Base-by-base conservation (phyloP, 1,140 invertebrate genomes). In the Dreissena polymorpha region DNA sequence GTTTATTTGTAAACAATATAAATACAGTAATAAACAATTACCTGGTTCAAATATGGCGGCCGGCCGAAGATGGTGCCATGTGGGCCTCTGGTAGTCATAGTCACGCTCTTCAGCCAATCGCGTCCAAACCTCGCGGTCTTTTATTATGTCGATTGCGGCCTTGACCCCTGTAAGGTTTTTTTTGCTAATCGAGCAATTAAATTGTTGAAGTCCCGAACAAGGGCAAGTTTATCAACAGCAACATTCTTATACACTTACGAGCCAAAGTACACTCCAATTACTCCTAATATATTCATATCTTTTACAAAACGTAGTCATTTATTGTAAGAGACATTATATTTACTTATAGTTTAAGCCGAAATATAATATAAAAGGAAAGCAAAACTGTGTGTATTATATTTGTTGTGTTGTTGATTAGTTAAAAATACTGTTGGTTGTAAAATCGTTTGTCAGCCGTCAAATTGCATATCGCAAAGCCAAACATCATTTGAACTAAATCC, bases 81-180 rank as follows among this genome's bases (percentile, higher is more conserved):
- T 63, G 8, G 85, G 87, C 13, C 25, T 63, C 51, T 65, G 81
- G 53, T 76, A 85, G 70, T 88, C 77, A 27, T 83, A 88, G 53
- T 51, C 18, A 16, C 76, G 50, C 51, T 88, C 87, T 7, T 29
- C 6, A n/a, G 69, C 65, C 25, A 86, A 55, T 78, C 63, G 53
- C 16, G 76, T 77, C 18, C 39, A 53, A 16, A 67, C 72, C 18
- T 82, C 85, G 25, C 72, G 64, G n/a, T 77, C 51, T 67, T 63
- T 49, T 10, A 73, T 27, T 51, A 86, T 63, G 49, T 86, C 85
- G 64, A 86, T 50, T 23, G 51, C 69, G 10, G 80, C 72, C 23
- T 63, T 72, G n/a, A 21, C 57, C 12, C 85, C 80, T 83, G 57
- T 0, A 74, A 23, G 27, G 71, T 12, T 0, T 2, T 50, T 8